Base-by-base conservation (phyloP, 2,888 invertebrate genomes). In the Caenorhabditis virilis region DNA sequence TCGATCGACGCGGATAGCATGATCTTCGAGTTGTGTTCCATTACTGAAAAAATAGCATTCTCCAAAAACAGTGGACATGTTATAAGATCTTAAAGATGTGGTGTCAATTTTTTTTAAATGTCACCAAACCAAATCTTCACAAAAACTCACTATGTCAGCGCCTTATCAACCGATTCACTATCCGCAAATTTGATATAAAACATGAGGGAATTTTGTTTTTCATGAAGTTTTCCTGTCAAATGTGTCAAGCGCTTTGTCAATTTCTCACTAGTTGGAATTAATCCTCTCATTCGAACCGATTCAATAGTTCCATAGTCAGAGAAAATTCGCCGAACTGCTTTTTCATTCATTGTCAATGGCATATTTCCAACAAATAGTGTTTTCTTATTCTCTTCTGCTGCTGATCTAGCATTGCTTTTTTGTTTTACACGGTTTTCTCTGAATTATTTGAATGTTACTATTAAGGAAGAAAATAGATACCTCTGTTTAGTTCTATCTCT, bases 361-460 rank as follows among this genome's bases (percentile, higher is more conserved):
- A 70, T 55, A 43, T 72, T 72, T 46, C 72, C 72, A 26, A 72
- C 62, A 30, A 72, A 72, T 13, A 72, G 45, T 2, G 72, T 72
- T 23, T 53, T 52, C 9, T 35, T 39, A 16, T 65, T 72, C n/a
- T 72, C 69, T 6, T 41, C 65, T 13, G 51, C 52, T 0, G 39
- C 18, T 4, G 43, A 33, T 25, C 60, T 55, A 38, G 59, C 59
- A 41, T 47, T 50, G 4, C 42, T 48, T 43, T 67, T 64, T 13
- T 33, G 23, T 25, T 64, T 63, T 22, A 51, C 60, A 11, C 68
- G 47, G 36, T 72, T 69, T 25, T 69, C 68, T 49, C 72, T 49
- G 16, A 15, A 15, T 42, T 42, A 9, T 20, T n/a, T 42, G 7
- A 11, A 3, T 15, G 15, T 7, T 20, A 25, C 15, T 25, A 4